Conservation (phyloP, 2,113 vertebrate species). For the Rafetus swinhoei region DNA sequence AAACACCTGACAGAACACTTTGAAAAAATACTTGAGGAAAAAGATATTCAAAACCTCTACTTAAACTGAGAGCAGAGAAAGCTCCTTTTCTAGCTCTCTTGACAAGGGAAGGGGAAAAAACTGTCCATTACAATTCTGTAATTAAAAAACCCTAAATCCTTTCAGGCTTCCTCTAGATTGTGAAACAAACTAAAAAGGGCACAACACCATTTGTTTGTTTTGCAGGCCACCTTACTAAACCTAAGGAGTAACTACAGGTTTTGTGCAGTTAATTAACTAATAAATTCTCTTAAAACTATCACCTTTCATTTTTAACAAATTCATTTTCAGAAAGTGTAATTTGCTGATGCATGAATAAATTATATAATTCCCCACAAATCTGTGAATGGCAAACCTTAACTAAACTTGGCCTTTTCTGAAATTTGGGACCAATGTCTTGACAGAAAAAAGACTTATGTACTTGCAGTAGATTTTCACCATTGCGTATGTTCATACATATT, state of each 20-base stretch:
- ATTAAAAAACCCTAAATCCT: not conserved
- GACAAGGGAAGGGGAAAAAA: not conserved
- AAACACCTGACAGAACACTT: not conserved
- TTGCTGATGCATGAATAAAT: not conserved
- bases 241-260: accelerated
- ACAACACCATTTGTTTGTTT: not conserved
- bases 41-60: not conserved
- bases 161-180: not conserved
- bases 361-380: not conserved
- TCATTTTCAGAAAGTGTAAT: not conserved
- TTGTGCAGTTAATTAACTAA: not conserved
- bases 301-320: not conserved
- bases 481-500: conserved; percentile 24
- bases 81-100: not conserved
- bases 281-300: not conserved
- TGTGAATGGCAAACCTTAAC: not conserved
- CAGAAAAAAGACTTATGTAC: not conserved
- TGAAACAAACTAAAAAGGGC: not conserved
- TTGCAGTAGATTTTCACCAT: not conserved
- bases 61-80: not conserved
- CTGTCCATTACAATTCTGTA: not conserved
- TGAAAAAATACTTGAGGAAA: not conserved
- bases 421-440: not conserved
- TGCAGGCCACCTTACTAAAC: not conserved
- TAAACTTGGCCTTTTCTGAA: not conserved